phyloP scores from a whole-genome alignment of 2,888 invertebrate species.

The Sphaeridia pumilis region DNA sequence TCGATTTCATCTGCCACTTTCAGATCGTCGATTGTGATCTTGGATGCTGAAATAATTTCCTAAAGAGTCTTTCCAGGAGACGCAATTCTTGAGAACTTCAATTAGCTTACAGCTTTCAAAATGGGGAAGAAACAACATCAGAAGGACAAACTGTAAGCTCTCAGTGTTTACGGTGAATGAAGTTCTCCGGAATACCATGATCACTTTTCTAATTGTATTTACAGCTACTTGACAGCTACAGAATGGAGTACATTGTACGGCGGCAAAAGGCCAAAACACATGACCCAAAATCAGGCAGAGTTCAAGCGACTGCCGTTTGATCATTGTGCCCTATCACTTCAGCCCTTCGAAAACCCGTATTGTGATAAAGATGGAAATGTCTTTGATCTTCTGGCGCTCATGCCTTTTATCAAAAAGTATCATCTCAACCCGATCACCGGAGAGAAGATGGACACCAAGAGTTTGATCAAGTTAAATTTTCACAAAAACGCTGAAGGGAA shows the following conservation, averaged over 20 bases:
- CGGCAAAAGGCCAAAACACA: conserved; percentile 63
- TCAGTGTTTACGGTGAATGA: neutral
- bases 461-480: conserved; percentile 73
- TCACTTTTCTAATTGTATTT: conserved; percentile 18
- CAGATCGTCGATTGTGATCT: too few species aligned
- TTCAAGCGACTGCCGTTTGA: conserved; percentile 86
- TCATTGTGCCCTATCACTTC: conserved; percentile 81
- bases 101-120: conserved; percentile 41
- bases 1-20: too few species aligned
- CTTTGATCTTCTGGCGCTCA: conserved; percentile 77
- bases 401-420: conserved; percentile 77
- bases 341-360: conserved; percentile 84
- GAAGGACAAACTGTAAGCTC: conserved; percentile 76
- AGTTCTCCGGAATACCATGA: neutral
- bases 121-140: conserved; percentile 92
- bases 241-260: conserved; percentile 85
- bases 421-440: conserved; percentile 92
- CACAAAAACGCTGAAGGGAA: conserved; percentile 69
- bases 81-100: too few species aligned
- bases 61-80: too few species aligned
- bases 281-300: conserved; percentile 47
- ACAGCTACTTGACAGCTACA: conserved; percentile 71
- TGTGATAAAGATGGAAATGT: conserved; percentile 83
- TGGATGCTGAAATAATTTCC: too few species aligned
- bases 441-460: conserved; percentile 68